phyloP scores from a whole-genome alignment of 2,888 invertebrate species.

The Catonia carolina region DNA sequence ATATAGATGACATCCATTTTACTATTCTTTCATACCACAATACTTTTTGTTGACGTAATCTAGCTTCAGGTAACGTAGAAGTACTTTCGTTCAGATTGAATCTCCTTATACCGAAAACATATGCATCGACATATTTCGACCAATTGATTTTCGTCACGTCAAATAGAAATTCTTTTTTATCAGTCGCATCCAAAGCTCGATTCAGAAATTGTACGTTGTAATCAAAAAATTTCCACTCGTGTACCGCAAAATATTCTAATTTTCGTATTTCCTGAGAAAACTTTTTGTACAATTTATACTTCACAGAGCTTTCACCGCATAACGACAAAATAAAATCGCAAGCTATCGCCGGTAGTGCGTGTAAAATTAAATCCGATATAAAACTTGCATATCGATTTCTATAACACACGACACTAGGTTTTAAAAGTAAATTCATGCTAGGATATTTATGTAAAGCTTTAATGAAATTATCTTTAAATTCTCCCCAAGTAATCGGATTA shows the following conservation, averaged over 20 bases:
- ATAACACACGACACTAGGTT: neutral
- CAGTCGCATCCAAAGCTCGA: neutral
- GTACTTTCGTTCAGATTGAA: slow-evolving; percentile 7
- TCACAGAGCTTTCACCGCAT: slow-evolving; percentile 1
- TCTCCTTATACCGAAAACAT: slow-evolving; percentile 13
- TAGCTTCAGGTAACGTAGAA: neutral
- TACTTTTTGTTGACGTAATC: neutral
- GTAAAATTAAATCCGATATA: slow-evolving; percentile 9
- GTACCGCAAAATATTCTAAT: slow-evolving; percentile 3
- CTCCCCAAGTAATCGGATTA: slow-evolving; percentile 1
- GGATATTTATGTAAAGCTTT: slow-evolving; percentile 5
- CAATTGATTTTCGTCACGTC: slow-evolving; percentile 12
- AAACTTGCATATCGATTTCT: neutral
- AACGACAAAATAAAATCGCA: slow-evolving; percentile 19
- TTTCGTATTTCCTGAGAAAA: neutral
- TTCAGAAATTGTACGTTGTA: slow-evolving; percentile 11
- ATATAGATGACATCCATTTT: neutral
- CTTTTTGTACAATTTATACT: neutral
- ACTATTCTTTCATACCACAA: neutral
- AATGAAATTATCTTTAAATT: neutral
- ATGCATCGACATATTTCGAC: slow-evolving; percentile 5
- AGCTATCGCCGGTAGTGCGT: slow-evolving; percentile 22
- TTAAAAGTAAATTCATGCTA: neutral
- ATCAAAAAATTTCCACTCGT: slow-evolving; percentile 7
- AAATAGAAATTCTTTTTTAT: slow-evolving; percentile 9